Base-by-base conservation (phyloP, 2,797 vertebrate genomes). In the Gila robusta region DNA sequence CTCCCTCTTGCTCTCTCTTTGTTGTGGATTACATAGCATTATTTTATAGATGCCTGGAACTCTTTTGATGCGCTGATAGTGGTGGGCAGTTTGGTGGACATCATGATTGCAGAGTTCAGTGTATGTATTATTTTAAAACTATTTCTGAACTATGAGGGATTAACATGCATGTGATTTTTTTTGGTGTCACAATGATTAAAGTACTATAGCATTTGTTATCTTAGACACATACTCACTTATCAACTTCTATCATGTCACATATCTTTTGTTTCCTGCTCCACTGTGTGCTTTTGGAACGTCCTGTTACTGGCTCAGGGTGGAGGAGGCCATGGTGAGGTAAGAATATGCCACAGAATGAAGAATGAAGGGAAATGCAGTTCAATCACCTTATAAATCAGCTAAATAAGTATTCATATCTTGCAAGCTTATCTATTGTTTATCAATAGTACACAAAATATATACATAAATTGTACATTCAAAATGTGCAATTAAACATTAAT, bases 11-110 rank as follows among this genome's bases (percentile, higher is more conserved):
- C 39, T 87, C 4, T 77, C 2, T 78, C 9, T 69, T 4, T 79
- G 37, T 94, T 93, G 91, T 94, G 93, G 92, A 94, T 92, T 95
- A 94, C 92, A 94, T 95, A 99, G 98, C 98, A 99, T 95, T 99
- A 99, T 96, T 99, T 99, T 90, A 95, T 98, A 89, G 98, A 99
- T 91, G 97, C 98, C 94, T 99, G 98, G 98, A 99, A 99, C 96
- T 98, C 98, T 85, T 99, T 99, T 89, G 98, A 99, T 89, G 98
- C 98, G 92, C 96, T 99, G 94, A 99, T 99, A 93, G 98, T 99
- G 93, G 98, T 99, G 89, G 98, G 98, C 94, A 99, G 98, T 91
- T 97, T 99, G 90, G 98, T 99, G 89, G 98, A 99, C 93, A 99
- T 99, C 93, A 97, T 98, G 88, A 98, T 99, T 92, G 98, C 98